Conservation (phyloP, 2,888 invertebrate genomes). For the Nomada ferruginata region DNA sequence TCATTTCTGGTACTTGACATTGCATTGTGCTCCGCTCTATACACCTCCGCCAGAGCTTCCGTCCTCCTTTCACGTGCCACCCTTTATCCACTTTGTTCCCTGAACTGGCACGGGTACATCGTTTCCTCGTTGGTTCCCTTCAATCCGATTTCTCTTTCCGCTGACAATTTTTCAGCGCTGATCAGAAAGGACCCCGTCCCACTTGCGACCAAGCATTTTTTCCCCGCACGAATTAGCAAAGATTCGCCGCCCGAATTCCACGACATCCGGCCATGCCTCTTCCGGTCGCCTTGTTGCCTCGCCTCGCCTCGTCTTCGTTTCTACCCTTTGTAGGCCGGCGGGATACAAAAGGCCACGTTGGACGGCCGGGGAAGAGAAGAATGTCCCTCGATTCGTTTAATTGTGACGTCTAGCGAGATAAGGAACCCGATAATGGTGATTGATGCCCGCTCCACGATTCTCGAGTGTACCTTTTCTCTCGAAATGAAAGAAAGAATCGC, state of each 20-base stretch:
- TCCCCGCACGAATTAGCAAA: conserved; percentile 68
- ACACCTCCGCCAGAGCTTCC: conserved; percentile 11
- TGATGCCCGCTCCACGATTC: conserved; percentile 38
- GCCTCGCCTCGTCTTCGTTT: conserved; percentile 10
- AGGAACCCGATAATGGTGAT: conserved; percentile 61
- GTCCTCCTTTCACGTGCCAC: conserved; percentile 22
- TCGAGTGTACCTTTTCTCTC: not conserved
- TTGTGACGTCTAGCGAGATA: conserved; percentile 62
- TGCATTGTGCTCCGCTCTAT: not conserved
- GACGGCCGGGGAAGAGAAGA: conserved; percentile 49
- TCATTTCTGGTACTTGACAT: conserved; percentile 1
- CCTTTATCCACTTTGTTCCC: conserved; percentile 31
- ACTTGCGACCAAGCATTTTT: conserved; percentile 60
- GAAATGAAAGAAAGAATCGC: not conserved
- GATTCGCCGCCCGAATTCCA: conserved; percentile 62
- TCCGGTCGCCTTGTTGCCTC: conserved; percentile 44
- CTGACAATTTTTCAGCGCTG: conserved; percentile 37
- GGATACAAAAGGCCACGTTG: conserved; percentile 50
- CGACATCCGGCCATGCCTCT: conserved; percentile 42
- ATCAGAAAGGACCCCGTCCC: conserved; percentile 41
- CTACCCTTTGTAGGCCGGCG: conserved; percentile 28
- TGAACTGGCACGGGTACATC: conserved; percentile 22
- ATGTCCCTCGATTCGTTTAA: conserved; percentile 63
- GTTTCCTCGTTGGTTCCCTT: conserved; percentile 42
- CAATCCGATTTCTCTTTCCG: conserved; percentile 41